Percentiles rank a stretch among this genome's conserved stretches.
These are phyloP conservation scores for Bradypodion pumilum DNA, from an alignment of 2,797 vertebrate genomes.

Conservation along the genomic window DNA sequence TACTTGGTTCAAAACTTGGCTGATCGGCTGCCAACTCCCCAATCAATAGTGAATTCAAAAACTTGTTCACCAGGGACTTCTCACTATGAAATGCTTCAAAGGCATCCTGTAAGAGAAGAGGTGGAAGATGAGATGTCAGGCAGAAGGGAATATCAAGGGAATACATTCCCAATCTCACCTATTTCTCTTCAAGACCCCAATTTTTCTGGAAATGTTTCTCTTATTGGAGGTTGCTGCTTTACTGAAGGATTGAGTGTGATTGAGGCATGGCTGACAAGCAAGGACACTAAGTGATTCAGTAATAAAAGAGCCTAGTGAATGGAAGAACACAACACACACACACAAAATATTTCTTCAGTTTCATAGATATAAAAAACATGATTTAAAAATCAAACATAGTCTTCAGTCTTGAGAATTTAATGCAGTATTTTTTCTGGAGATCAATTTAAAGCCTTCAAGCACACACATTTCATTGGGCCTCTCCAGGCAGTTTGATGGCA, in stretches of 20 bases:
- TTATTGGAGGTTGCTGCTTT: neutral
- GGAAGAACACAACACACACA: no score
- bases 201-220: neutral
- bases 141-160: neutral
- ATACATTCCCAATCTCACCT: neutral
- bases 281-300: neutral
- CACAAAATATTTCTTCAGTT: neutral
- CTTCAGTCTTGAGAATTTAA: neutral
- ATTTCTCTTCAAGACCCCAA: neutral
- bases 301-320: neutral
- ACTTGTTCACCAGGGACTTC: constrained; percentile 73
- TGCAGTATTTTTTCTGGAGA: neutral
- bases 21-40: constrained; percentile 79
- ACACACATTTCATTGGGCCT: no score
- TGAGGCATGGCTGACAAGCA: no score
- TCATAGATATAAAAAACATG: neutral
- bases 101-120: constrained; percentile 68
- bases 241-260: neutral
- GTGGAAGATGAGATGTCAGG: neutral
- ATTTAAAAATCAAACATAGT: neutral
- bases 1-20: constrained; percentile 74
- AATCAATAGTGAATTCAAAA: constrained; percentile 74
- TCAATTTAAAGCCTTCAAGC: neutral
- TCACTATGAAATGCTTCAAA: constrained; percentile 77
- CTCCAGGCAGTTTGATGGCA: no score